phyloP scores from a whole-genome alignment of 53 echinoderm and acorn worm species.

The Holothuria leucospilota region DNA sequence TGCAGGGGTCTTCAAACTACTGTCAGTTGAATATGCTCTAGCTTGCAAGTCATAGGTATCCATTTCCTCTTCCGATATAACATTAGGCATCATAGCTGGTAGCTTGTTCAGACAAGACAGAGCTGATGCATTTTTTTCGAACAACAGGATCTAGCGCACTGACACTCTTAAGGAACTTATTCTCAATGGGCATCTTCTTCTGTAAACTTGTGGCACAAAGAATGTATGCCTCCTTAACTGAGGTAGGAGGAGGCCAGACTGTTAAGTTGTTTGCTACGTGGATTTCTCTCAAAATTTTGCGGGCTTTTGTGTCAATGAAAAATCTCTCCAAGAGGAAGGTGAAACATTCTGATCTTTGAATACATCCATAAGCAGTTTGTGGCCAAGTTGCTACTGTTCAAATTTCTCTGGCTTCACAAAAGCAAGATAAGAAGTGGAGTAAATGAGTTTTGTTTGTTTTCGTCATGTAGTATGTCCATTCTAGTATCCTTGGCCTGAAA shows the following conservation, averaged over 20 bases:
- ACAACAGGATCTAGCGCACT: conserved; percentile 61
- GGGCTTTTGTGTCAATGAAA: conserved; percentile 23
- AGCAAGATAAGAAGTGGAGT: conserved; percentile 53
- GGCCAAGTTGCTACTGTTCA: conserved; percentile 19
- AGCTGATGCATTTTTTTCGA: conserved; percentile 57
- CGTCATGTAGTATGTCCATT: conserved; percentile 52
- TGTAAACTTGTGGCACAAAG: conserved; percentile 62
- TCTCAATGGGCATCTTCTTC: conserved; percentile 68
- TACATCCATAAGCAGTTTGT: too few species aligned
- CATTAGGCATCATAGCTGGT: conserved; percentile 54
- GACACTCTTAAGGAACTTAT: conserved; percentile 30
- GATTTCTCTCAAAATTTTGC: conserved; percentile 9
- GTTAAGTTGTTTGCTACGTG: conserved; percentile 41
- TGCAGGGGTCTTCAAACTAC: neutral
- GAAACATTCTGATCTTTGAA: conserved; percentile 18
- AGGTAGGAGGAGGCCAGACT: conserved; percentile 37
- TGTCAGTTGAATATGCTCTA: conserved; percentile 26
- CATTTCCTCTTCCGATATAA: conserved; percentile 41
- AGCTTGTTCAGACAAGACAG: conserved; percentile 44
- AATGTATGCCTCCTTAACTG: conserved; percentile 41
- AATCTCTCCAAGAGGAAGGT: conserved; percentile 51
- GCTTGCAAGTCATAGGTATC: conserved; percentile 53
- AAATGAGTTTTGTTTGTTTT: conserved; percentile 62
- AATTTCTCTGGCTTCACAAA: conserved; percentile 65
- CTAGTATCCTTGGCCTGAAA: conserved; percentile 33